phyloP scores from a whole-genome alignment of 92 coral and sea anemone species.

The Palythoa grandiflora region DNA sequence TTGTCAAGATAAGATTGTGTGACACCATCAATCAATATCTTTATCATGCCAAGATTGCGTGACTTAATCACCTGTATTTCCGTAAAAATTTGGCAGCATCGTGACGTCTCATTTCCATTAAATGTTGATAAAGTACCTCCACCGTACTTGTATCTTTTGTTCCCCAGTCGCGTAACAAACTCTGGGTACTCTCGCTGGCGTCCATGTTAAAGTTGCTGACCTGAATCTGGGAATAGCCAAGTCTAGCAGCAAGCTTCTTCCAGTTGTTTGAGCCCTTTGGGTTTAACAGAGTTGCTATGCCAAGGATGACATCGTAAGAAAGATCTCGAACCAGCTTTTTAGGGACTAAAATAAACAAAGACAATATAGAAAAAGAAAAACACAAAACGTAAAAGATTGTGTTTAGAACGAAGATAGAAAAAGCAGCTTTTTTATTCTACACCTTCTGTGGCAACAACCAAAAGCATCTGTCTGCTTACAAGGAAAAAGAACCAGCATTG shows the following conservation, averaged over 20 bases:
- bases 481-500: too few relatives aligned
- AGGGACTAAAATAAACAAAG: neutral
- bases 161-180: neutral
- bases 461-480: too few relatives aligned
- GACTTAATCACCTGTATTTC: neutral
- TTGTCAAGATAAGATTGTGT: neutral
- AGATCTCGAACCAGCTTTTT: neutral
- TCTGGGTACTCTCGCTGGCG: neutral
- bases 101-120: neutral
- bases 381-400: neutral
- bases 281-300: neutral
- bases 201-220: neutral
- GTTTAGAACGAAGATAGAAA: neutral
- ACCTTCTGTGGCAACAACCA: too few relatives aligned
- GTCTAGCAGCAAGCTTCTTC: slow-evolving; percentile 12
- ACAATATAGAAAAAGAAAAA: too few relatives aligned
- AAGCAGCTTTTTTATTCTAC: too few relatives aligned
- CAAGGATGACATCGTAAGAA: neutral
- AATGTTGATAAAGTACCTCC: neutral
- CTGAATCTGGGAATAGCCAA: neutral
- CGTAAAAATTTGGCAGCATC: slow-evolving; percentile 22
- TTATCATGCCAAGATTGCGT: neutral
- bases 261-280: neutral
- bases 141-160: slow-evolving; percentile 25
- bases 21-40: neutral